Base-by-base conservation (phyloP, 2,888 invertebrate genomes). In the Punctoribates punctum region DNA sequence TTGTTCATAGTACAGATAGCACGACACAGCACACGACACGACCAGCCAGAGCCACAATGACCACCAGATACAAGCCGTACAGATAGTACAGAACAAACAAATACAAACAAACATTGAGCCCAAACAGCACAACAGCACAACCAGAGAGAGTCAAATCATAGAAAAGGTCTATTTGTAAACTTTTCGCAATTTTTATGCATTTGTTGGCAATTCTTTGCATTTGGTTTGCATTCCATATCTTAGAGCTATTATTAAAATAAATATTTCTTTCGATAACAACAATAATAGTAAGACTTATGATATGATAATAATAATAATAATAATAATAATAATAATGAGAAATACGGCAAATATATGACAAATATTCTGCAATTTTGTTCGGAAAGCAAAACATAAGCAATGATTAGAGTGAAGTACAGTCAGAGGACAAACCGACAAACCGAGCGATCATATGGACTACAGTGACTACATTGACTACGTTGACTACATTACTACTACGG, bases 181-280 rank as follows among this genome's bases (percentile, higher is more conserved):
- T 42, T 42, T 42, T 42, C 42, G 4, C 42, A 42, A 42, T 42
- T 42, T 42, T 42, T 42, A 42, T 42, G 42, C 42, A 42, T 42
- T 42, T 42, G 9, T 42, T 42, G 23, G 13, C 9, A 23, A 8
- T 23, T 57, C 23, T 57, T 57, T 20, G 11, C 11, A 13, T 57
- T 57, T 20, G 13, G 23, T 57, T 34, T 65, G 29, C 65, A 65
- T 65, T 70, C 38, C 70, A 42, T 70, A 42, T 42, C 70, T 70
- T 29, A 70, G 34, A 70, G 70, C 70, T 70, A 70, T 70, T 38
- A 70, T 70, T 70, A 70, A 70, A 70, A 70, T 42, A 70, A 42
- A 70, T 62, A 62, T 62, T 34, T 62, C 62, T 57, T 8, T 23
- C 57, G 23, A 57, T 57, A 57, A 57, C 20, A 57, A 25, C 25